Conservation (phyloP, 1,140 invertebrate species). For the Musca domestica region DNA sequence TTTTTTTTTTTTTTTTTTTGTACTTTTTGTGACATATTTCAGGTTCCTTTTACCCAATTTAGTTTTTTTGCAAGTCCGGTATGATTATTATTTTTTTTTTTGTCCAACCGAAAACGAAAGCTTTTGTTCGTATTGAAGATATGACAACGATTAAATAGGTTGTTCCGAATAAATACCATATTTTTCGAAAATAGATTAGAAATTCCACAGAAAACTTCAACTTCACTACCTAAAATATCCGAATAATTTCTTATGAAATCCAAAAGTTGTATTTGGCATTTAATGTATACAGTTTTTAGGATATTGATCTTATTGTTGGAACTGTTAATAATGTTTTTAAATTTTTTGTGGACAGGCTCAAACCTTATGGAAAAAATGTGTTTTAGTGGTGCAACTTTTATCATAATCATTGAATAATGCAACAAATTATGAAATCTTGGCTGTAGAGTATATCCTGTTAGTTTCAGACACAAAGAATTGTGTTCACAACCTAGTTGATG, state of each 20-base stretch:
- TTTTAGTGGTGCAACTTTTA: neutral
- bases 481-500: neutral
- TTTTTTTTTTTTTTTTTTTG: too few species aligned
- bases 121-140: neutral
- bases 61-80: too few species aligned
- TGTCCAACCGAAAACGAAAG: too few species aligned
- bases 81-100: too few species aligned
- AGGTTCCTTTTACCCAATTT: too few species aligned
- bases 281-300: neutral
- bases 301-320: slow-evolving; percentile 1
- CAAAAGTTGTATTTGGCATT: neutral
- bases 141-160: neutral
- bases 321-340: neutral
- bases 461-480: neutral
- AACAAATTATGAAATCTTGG: slow-evolving; percentile 16
- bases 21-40: too few species aligned
- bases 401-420: slow-evolving; percentile 1
- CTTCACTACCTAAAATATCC: too few species aligned
- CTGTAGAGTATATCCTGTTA: neutral
- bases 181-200: too few species aligned
- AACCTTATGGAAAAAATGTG: neutral
- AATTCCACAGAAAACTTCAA: too few species aligned
- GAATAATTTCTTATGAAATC: neutral
- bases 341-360: neutral
- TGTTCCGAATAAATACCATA: neutral